Conservation (phyloP, 92 coral and sea anemone species). For the Metridium senile region DNA sequence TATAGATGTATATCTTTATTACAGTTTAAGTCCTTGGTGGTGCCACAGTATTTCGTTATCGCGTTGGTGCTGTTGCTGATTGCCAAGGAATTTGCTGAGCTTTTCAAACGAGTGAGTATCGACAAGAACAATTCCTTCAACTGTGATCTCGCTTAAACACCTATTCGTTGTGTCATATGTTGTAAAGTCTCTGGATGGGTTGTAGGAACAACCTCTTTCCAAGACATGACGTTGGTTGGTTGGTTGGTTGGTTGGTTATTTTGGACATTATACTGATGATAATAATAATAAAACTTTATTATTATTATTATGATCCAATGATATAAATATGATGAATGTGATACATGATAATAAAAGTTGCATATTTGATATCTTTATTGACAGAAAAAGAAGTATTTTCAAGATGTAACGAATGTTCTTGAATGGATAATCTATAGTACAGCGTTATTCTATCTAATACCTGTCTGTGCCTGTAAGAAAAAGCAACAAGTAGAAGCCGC, state of each 20-base stretch:
- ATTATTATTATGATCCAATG: no score
- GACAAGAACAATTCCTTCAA: no score
- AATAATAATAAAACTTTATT: no score
- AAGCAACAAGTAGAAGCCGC: conserved; percentile 23
- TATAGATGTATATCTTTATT: background rate
- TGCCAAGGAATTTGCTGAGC: conserved; percentile 25
- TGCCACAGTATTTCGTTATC: conserved; percentile 25
- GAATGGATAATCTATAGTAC: conserved; percentile 31
- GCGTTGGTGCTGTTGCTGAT: conserved; percentile 19
- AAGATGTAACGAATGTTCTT: conserved; percentile 20
- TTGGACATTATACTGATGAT: no score
- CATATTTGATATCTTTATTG: background rate
- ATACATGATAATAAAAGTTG: no score
- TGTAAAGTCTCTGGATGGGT: no score
- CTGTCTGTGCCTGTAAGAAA: conserved; percentile 36
- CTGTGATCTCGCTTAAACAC: no score
- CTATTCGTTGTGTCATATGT: no score
- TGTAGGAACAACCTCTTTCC: no score
- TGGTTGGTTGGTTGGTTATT: no score
- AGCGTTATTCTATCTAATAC: conserved; percentile 32
- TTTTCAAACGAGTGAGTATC: conserved; percentile 20
- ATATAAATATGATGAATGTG: no score
- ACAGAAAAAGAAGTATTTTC: conserved; percentile 35
- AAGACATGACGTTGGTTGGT: no score
- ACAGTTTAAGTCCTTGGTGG: background rate